Percentiles rank a stretch among this genome's conserved stretches.
Conservation (phyloP, 2,797 vertebrate species). For the Eulemur albifrons region DNA sequence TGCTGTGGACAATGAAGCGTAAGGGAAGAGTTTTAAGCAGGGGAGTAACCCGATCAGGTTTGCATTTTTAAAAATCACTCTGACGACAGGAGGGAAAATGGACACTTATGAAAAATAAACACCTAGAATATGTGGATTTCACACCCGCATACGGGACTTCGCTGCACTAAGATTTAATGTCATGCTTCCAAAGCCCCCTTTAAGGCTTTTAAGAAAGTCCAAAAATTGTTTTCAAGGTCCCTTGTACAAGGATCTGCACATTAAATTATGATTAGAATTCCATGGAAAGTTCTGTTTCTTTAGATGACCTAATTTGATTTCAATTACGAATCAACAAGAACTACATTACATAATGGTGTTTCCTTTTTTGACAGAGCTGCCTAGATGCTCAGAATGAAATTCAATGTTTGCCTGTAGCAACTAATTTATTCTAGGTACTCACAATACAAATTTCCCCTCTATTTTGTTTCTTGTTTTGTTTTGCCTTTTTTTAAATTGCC, state of each 20-base stretch:
- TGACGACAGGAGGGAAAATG: not conserved
- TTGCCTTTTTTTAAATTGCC: not conserved
- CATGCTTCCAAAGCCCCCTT: not conserved
- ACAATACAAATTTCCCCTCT: not conserved
- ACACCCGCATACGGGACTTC: not conserved
- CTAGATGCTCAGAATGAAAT: not conserved
- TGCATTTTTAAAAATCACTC: conserved; percentile 19
- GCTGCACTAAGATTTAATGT: not conserved
- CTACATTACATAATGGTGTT: not conserved
- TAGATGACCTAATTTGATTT: not conserved
- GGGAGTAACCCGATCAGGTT: not conserved
- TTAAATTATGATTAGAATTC: not conserved
- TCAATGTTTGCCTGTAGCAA: not conserved
- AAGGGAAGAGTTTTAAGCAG: conserved; percentile 8
- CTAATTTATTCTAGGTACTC: not conserved
- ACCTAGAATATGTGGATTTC: not conserved
- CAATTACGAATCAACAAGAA: not conserved
- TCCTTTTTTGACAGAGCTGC: not conserved
- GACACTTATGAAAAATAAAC: not conserved
- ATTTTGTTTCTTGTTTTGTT: not conserved
- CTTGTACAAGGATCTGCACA: not conserved
- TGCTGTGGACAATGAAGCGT: not conserved
- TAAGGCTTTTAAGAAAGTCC: not conserved
- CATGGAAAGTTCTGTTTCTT: not conserved
- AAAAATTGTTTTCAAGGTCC: not conserved